Percentiles rank a stretch among this genome's conserved stretches.
Evolutionary conservation across 2,888 invertebrate species (phyloP).

Genomic region (Heteromurus nitidus): DNA sequence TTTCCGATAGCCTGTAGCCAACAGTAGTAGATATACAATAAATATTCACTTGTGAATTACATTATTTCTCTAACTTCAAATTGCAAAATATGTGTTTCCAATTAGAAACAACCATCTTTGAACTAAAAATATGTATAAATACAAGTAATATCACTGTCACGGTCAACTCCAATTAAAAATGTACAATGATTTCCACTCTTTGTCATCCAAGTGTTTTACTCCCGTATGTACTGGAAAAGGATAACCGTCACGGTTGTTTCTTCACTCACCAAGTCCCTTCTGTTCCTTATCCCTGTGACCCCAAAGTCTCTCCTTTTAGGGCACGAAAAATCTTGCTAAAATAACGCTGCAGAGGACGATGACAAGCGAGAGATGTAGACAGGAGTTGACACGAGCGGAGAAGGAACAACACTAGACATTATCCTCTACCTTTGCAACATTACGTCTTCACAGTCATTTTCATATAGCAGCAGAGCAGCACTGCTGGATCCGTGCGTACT

Average conservation of each 20-base stretch:
- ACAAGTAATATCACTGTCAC: constrained; percentile 55
- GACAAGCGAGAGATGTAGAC: constrained; percentile 49
- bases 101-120: constrained; percentile 44
- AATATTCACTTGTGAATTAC: no score
- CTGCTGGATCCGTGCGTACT: not conserved
- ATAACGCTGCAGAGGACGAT: constrained; percentile 38
- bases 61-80: constrained; percentile 17
- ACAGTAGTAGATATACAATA: not conserved
- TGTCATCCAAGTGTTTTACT: not conserved
- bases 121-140: constrained; percentile 21
- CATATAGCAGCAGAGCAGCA: not conserved
- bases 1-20: constrained; percentile 12
- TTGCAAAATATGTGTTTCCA: constrained; percentile 35
- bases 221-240: no score
- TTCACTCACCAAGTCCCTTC: not conserved
- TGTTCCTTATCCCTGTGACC: constrained; percentile 28
- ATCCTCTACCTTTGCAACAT: constrained; percentile 49
- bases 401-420: constrained; percentile 63
- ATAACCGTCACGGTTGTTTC: constrained; percentile 3
- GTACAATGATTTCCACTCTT: constrained; percentile 22
- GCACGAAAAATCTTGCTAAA: constrained; percentile 28
- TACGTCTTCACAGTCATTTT: constrained; percentile 8
- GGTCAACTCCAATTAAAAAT: constrained; percentile 19
- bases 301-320: constrained; percentile 62
- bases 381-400: constrained; percentile 62